These are phyloP conservation scores for Halichoerus grypus DNA, from an alignment of 2,113 vertebrate species.

Conservation along the genomic window DNA sequence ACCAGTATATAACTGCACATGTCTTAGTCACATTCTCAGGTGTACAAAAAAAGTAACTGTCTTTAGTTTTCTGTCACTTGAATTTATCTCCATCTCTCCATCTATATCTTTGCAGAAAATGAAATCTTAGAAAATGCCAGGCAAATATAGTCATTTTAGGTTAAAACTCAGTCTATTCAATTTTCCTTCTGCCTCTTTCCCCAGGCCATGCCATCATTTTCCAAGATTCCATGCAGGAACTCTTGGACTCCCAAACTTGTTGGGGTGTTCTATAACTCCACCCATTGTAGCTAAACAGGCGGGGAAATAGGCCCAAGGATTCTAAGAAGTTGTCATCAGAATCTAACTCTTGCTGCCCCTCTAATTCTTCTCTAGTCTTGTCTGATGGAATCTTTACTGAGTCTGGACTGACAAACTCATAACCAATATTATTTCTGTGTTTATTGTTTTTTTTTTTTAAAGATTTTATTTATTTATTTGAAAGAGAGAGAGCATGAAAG, in stretches of 20 bases:
- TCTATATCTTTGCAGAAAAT: background rate
- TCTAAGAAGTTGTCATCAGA: background rate
- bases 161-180: background rate
- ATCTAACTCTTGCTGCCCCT: background rate
- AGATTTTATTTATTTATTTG: too few species aligned
- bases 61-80: background rate
- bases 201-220: background rate
- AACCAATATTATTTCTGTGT: background rate
- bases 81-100: background rate
- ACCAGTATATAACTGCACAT: background rate
- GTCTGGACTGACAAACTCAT: background rate
- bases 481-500: too few species aligned
- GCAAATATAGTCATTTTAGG: background rate
- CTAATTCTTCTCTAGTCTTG: background rate
- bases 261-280: background rate
- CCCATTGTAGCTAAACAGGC: background rate
- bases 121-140: constrained; percentile 17
- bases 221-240: background rate
- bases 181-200: background rate
- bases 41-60: background rate
- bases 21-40: background rate
- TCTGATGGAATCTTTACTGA: background rate
- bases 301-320: background rate
- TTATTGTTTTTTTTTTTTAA: background rate
- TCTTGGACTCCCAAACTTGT: background rate